Evolutionary conservation across 2,888 invertebrate species (phyloP), one percentile per base, ranked within the genome.

Genomic region (Anaspis maculata): DNA sequence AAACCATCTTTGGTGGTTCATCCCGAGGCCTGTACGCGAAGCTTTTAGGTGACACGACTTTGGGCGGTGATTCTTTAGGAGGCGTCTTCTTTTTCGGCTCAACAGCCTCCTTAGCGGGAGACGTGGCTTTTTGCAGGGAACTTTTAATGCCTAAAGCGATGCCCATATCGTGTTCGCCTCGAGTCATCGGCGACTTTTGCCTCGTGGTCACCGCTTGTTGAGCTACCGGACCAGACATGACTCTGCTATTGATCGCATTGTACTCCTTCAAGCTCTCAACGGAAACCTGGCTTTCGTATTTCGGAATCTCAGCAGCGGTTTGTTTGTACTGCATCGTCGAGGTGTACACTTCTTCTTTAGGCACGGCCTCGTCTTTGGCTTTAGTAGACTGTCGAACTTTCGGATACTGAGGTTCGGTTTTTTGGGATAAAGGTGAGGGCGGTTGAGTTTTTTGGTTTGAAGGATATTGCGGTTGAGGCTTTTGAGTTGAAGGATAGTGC

Each of bases 141-240:
- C 71, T 74, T 13, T 68, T 62, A 14, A 75, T 49, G 42, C 59
- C 69, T 25, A 70, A 67, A 6, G 73, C 74, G 2, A 64, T 75
- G 24, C 67, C 62, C 31, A 67, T 70, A 46, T 72, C 71, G 32
- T 73, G 72, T 45, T 72, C 70, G 45, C 74, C 71, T 31, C 75
- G 68, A 45, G 67, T 72, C 57, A 73, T 74, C 28, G 76, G 74
- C 4, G 69, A 59, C 38, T 66, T 62, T 50, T 67, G 62, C 27
- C 70, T 68, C 25, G 68, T 69, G 11, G 79, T 76, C 10, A 81
- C 77, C 19, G 84, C 85, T 43, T 78, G 75, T 53, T 84, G 84
- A 37, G 77, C 72, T 37, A 80, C 75, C 0, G 84, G 83, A 1
- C 79, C 83, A 29, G 74, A 70, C 83, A 84, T 84, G n/a, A 84